A percentile compares a stretch with the other conserved stretches of the same genome.
These are phyloP conservation scores for Prolemur simus DNA, from an alignment of 2,113 vertebrate species.

Conservation along the genomic window DNA sequence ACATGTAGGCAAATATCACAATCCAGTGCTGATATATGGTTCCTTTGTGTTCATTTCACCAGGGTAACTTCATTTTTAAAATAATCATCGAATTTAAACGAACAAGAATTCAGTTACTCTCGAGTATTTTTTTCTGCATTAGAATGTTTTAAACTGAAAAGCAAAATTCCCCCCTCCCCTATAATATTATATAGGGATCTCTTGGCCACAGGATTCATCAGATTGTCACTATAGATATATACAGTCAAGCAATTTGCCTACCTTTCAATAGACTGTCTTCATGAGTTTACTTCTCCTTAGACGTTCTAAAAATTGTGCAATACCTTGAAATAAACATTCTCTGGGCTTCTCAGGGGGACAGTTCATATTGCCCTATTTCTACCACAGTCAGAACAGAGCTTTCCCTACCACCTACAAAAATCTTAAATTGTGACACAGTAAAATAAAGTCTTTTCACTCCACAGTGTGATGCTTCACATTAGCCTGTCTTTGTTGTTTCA, in stretches of 20 bases:
- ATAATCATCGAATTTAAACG: neutral
- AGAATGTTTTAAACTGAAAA: neutral
- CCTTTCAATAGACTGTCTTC: neutral
- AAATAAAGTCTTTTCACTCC: neutral
- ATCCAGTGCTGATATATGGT: neutral
- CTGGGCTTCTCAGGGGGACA: neutral
- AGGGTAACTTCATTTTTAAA: neutral
- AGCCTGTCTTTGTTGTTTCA: neutral
- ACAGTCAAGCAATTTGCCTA: neutral
- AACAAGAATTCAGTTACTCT: neutral
- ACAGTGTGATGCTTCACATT: neutral
- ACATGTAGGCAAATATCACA: neutral
- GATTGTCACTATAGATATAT: neutral
- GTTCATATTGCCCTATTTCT: neutral
- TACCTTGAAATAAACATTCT: neutral
- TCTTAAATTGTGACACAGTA: neutral
- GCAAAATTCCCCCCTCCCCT: neutral
- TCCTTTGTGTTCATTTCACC: neutral
- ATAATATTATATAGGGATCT: neutral
- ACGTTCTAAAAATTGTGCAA: neutral
- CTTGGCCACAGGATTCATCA: neutral
- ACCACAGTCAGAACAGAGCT: neutral
- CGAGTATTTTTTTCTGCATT: neutral
- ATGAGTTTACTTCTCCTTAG: neutral
- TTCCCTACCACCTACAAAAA: neutral